Evolutionary conservation across 1,140 invertebrate species (phyloP), one percentile per base, ranked within the genome.

Genomic region (Eueides isabella): DNA sequence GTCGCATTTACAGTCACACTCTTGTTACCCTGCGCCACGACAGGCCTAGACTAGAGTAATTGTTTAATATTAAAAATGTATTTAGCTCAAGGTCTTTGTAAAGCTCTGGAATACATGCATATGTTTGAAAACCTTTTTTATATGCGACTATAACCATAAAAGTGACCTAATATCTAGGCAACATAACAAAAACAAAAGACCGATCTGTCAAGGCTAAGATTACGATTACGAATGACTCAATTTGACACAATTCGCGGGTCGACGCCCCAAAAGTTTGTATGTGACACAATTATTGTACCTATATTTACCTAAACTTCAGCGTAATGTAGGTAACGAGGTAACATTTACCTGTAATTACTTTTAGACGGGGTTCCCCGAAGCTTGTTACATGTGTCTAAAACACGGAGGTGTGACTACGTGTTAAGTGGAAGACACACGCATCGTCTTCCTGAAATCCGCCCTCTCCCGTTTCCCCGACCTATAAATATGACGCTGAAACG

Each of bases 291-390:
- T 63, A 63, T 31, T 16, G 33, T 30, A 26, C 23, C 48, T 1
- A 55, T 23, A 55, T 12, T 48, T 23, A 48, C 41, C 41, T 48
- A 38, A 2, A 19, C 19, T 55, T 26, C 48, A 26, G 9, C 26
- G 48, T 55, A 55, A 4, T n/a, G 23, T 33, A 67, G 41, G 28
- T n/a, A 67, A 67, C 3, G 38, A 67, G 66, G 41, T 67, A 48
- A 55, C 19, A n/a, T 11, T 55, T 67, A 69, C 67, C 48, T 61
- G 67, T 33, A 31, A 63, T 38, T 28, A 23, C 16, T 26, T 69
- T 69, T 86, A 86, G 84, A 81, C 80, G 85, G 89, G 84, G 79
- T 92, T 92, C 90, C 88, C 85, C 90, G 90, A 92, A 92, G 48
- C 82, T 70, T 83, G 84, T 81, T 78, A 84, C 83, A 80, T 78